Percentiles rank a stretch among this genome's conserved stretches.
Conservation (phyloP, 2,888 invertebrate species). For the Meliscaeva auricollis region DNA sequence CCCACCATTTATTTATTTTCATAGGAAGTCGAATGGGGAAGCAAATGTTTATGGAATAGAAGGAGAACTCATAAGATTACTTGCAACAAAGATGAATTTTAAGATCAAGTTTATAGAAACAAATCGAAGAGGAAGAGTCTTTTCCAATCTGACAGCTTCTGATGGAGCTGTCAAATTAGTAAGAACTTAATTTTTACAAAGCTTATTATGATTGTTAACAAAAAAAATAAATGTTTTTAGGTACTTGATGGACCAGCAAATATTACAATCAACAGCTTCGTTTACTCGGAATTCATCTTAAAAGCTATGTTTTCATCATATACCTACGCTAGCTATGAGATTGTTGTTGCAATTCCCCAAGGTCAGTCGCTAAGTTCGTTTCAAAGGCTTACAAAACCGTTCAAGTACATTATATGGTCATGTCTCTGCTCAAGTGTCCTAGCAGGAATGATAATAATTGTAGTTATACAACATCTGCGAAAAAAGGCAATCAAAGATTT, state of each 20-base stretch:
- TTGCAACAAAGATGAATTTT: conserved; percentile 82
- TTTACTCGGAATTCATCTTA: conserved; percentile 77
- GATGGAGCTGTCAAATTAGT: conserved; percentile 80
- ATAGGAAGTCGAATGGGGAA: conserved; percentile 56
- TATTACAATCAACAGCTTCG: conserved; percentile 78
- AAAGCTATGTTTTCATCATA: conserved; percentile 78
- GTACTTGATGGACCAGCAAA: conserved; percentile 79
- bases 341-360: conserved; percentile 79
- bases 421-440: conserved; percentile 78
- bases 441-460: conserved; percentile 75
- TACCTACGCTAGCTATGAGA: conserved; percentile 78
- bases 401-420: conserved; percentile 80
- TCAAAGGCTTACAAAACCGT: conserved; percentile 79
- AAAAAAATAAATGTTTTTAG: conserved; percentile 65
- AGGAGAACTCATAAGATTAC: conserved; percentile 78
- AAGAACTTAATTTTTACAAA: conserved; percentile 42
- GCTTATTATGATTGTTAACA: too few species aligned
- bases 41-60: conserved; percentile 80
- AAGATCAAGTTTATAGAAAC: conserved; percentile 77
- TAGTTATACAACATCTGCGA: conserved; percentile 77
- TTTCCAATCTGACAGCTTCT: conserved; percentile 78
- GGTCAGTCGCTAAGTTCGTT: conserved; percentile 79
- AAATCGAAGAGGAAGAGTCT: conserved; percentile 77
- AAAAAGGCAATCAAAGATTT: conserved; percentile 72
- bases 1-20: conserved; percentile 79